Evolutionary conservation across 92 coral and sea anemone species (phyloP).

Genomic region (Diadumene lineata): DNA sequence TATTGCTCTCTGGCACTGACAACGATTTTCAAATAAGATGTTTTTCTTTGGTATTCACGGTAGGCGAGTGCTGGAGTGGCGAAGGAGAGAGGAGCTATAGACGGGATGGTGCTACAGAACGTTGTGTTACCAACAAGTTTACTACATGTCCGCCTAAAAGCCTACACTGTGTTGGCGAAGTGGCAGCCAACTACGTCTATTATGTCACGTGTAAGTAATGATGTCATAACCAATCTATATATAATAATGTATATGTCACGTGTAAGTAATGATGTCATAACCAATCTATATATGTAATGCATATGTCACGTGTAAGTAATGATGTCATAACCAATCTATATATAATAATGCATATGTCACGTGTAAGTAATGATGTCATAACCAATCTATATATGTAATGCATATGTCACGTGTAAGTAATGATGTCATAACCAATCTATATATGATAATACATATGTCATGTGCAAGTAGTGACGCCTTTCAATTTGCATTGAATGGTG

Average conservation of each 20-base stretch:
- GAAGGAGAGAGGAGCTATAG: constrained; percentile 49
- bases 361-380: not conserved
- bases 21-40: no score
- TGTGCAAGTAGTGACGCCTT: no score
- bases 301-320: constrained; percentile 22
- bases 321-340: constrained; percentile 26
- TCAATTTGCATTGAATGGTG: no score
- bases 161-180: constrained; percentile 60
- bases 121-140: constrained; percentile 53
- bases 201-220: constrained; percentile 47
- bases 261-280: no score
- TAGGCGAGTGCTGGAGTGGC: constrained; percentile 74
- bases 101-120: constrained; percentile 46
- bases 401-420: constrained; percentile 21
- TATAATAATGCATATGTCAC: not conserved
- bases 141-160: constrained; percentile 50
- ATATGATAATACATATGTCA: not conserved
- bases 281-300: no score
- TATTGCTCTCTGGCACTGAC: no score
- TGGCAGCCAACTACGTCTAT: constrained; percentile 59
- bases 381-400: not conserved
- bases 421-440: constrained; percentile 27
- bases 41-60: not conserved
- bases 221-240: not conserved
- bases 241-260: constrained; percentile 1